These are phyloP conservation scores for Anguilla obscura DNA, from an alignment of 2,797 vertebrate genomes.

Conservation along the genomic window DNA sequence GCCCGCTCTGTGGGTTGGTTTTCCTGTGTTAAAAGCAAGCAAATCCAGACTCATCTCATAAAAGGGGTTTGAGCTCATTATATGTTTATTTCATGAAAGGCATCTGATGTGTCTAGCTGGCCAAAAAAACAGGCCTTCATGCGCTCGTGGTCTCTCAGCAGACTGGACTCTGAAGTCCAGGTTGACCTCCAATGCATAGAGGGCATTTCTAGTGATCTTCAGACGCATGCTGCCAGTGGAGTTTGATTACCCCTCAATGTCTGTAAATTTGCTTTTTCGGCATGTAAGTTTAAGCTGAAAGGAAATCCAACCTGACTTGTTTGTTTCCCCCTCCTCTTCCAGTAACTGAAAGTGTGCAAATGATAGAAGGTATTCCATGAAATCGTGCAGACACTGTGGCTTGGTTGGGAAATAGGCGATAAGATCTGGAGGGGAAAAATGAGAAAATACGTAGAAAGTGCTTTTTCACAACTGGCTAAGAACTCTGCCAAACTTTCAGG, in stretches of 20 bases:
- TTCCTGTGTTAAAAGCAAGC: constrained; percentile 58
- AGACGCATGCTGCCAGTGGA: neutral
- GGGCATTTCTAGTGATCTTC: constrained; percentile 50
- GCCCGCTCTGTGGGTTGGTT: constrained; percentile 46
- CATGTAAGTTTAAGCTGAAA: neutral
- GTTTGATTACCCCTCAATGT: constrained; percentile 54
- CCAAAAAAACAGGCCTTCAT: constrained; percentile 67
- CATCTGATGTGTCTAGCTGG: constrained; percentile 61
- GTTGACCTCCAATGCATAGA: constrained; percentile 63
- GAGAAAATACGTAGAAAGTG: constrained; percentile 41
- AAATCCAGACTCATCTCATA: constrained; percentile 60
- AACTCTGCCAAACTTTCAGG: constrained; percentile 40
- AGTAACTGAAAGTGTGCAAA: neutral
- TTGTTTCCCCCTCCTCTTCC: neutral
- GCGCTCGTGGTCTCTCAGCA: constrained; percentile 48
- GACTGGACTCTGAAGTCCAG: constrained; percentile 54
- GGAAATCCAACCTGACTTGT: neutral
- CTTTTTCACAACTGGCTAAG: constrained; percentile 48
- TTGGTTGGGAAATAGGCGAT: constrained; percentile 24
- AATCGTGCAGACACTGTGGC: too few species aligned
- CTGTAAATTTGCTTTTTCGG: constrained; percentile 41
- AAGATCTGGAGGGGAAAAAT: constrained; percentile 50
- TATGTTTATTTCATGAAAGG: constrained; percentile 61
- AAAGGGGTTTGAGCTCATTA: constrained; percentile 52
- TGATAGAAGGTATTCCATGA: neutral